A percentile compares a stretch with the other conserved stretches of the same genome.
Conservation (phyloP, 2,113 vertebrate genomes). For the Nettapus auritus region DNA sequence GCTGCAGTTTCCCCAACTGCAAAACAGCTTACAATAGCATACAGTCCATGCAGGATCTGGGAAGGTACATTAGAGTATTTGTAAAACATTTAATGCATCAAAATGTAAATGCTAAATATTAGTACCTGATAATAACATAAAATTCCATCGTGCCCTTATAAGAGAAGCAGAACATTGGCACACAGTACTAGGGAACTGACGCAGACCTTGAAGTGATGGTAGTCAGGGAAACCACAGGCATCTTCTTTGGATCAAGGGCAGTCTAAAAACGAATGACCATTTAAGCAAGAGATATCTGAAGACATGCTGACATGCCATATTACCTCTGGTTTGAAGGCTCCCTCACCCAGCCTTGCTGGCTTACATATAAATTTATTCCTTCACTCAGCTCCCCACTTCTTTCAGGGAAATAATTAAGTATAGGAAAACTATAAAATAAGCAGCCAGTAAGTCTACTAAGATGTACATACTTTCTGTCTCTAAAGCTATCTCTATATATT, state of each 20-base stretch:
- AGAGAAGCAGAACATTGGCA: neutral
- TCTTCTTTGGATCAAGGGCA: neutral
- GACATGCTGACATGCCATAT: neutral
- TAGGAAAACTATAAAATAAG: neutral
- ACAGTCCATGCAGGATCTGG: neutral
- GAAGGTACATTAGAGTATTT: neutral
- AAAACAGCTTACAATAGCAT: neutral
- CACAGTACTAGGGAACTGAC: neutral
- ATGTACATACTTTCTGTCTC: neutral
- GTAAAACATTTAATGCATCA: neutral
- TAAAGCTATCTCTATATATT: neutral
- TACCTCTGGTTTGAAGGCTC: neutral
- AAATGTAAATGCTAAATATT: neutral
- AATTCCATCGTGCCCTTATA: rapidly evolving
- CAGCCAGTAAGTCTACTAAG: neutral
- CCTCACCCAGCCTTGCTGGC: neutral
- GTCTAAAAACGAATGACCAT: neutral
- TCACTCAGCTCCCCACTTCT: neutral
- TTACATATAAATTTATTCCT: neutral
- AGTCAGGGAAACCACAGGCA: neutral
- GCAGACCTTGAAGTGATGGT: neutral
- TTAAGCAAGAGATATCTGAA: neutral
- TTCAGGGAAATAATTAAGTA: neutral
- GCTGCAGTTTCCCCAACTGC: neutral
- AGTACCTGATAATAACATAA: neutral